Base-by-base conservation (phyloP, 2,888 invertebrate genomes). In the Drosophila kokeensis region DNA sequence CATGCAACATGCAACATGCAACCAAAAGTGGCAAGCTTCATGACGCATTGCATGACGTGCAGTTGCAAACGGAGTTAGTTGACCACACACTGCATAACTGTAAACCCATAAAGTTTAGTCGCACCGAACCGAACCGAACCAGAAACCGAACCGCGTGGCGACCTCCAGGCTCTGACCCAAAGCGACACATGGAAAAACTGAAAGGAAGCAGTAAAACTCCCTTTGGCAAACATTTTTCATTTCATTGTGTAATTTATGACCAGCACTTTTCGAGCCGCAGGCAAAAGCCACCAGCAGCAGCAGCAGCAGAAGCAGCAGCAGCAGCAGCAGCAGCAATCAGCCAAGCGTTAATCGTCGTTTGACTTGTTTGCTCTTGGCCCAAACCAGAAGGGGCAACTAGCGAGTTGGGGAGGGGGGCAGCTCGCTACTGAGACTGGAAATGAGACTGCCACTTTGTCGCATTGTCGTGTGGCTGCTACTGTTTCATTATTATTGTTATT, bases 331-430 rank as follows among this genome's bases (percentile, higher is more conserved):
- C 38, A 11, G 89, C 90, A 86, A 84, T 85, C 87, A 87, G 81
- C 87, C 83, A 90, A 90, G 91, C 87, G 87, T 87, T 87, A 90
- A 90, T 87, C 91, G 87, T 76, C 87, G 91, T 90, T 87, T 87
- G 91, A 87, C 91, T 87, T 79, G 89, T 70, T 89, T 74, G 66
- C 70, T 69, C 50, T 67, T 70, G 76, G 69, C 83, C 77, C 76
- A 75, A 72, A 29, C 45, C 2, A 21, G 13, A 29, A 30, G 34
- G 21, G 15, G 8, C 29, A 30, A 61, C 87, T 84, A 69, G 77
- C 68, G 67, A 2, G 11, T 3, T 34, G 2, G 15, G 32, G 15
- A 21, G 1, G 32, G 4, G 27, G n/a, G 6, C n/a, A 29, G 45
- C 49, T 53, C 54, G 2, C 8, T 5, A 15, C 52, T 36, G 6